Evolutionary conservation across 2,797 vertebrate species (phyloP).

Genomic region (Orestias chungarensis): DNA sequence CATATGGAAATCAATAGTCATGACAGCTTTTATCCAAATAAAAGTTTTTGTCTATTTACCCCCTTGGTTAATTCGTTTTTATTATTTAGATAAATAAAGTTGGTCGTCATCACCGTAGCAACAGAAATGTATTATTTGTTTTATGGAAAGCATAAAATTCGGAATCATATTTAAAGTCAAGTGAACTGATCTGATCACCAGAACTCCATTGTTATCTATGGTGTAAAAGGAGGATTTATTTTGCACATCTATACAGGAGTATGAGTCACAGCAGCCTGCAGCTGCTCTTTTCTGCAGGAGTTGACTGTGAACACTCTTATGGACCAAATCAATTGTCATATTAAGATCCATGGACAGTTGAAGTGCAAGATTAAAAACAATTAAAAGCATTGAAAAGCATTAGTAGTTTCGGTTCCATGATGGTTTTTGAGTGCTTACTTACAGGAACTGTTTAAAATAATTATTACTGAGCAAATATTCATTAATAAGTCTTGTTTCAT

Average conservation of each 20-base stretch:
- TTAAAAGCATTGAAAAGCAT: too few relatives aligned
- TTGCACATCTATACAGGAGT: neutral
- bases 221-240: neutral
- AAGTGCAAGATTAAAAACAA: too few relatives aligned
- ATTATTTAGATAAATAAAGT: neutral
- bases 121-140: neutral
- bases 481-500: too few relatives aligned
- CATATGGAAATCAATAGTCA: neutral
- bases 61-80: neutral
- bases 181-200: neutral
- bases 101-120: neutral
- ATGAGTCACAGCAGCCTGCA: neutral
- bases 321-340: neutral
- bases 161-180: neutral
- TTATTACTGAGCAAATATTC: too few relatives aligned
- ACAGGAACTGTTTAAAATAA: too few relatives aligned
- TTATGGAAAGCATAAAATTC: neutral
- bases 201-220: neutral
- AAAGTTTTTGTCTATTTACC: neutral
- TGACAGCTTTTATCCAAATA: neutral
- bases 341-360: neutral
- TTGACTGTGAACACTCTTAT: neutral
- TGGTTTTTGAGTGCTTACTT: too few relatives aligned
- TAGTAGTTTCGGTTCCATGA: too few relatives aligned
- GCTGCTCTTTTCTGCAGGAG: neutral